These are phyloP conservation scores for Rhogogaster chlorosoma DNA, from an alignment of 2,888 invertebrate genomes.

Conservation along the genomic window DNA sequence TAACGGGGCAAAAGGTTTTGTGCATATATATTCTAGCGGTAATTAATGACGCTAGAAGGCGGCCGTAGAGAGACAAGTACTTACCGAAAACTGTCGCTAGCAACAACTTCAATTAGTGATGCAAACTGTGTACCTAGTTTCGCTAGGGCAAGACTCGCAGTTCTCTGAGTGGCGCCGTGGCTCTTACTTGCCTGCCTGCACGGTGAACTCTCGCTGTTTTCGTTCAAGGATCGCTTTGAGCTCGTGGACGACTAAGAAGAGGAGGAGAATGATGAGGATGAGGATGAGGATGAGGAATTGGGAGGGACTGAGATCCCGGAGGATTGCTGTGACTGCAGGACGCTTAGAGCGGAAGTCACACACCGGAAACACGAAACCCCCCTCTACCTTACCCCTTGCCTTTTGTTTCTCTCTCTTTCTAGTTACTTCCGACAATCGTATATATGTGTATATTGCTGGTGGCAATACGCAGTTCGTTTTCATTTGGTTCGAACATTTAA, in stretches of 20 bases:
- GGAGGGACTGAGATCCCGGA: neutral
- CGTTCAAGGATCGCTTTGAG: neutral
- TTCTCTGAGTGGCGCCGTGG: neutral
- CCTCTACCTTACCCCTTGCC: slow-evolving; percentile 47
- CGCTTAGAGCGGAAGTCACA: slow-evolving; percentile 62
- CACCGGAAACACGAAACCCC: slow-evolving; percentile 62
- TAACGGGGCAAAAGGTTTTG: neutral
- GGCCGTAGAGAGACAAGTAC: neutral
- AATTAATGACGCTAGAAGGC: neutral
- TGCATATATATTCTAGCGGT: neutral
- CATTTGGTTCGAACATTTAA: neutral
- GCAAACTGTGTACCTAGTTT: slow-evolving; percentile 23
- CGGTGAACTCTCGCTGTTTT: neutral
- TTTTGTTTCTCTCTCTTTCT: slow-evolving; percentile 20
- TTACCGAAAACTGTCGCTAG: slow-evolving; percentile 40
- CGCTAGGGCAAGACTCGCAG: neutral
- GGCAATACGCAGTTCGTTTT: neutral
- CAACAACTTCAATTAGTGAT: slow-evolving; percentile 39
- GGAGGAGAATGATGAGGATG: neutral
- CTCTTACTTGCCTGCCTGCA: neutral
- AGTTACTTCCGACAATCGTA: slow-evolving; percentile 5
- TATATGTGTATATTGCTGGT: neutral
- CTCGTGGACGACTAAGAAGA: neutral
- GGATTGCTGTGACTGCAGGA: slow-evolving; percentile 35
- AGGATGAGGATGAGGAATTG: neutral